These are phyloP conservation scores for Serripes groenlandicus DNA, from an alignment of 2,888 invertebrate genomes.

Conservation along the genomic window DNA sequence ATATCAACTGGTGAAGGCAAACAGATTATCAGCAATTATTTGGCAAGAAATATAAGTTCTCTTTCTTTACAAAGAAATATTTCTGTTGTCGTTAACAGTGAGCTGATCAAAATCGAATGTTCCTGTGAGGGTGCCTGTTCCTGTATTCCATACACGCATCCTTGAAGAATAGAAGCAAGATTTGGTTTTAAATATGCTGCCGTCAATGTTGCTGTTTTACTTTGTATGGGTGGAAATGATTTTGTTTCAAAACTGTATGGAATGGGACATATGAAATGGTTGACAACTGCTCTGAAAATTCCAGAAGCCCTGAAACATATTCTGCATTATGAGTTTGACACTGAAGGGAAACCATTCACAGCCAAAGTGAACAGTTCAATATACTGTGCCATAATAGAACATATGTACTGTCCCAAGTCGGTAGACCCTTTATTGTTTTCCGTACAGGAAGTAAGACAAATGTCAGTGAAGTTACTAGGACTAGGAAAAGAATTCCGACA, in stretches of 20 bases:
- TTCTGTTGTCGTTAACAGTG: neutral
- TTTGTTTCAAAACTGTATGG: constrained; percentile 17
- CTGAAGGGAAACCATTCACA: neutral
- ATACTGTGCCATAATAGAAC: neutral
- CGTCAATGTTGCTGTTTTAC: neutral
- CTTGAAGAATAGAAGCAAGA: neutral
- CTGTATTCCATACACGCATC: neutral
- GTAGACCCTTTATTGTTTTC: neutral
- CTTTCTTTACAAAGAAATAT: neutral
- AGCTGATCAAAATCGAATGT: neutral
- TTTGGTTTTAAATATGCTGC: neutral
- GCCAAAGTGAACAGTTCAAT: neutral
- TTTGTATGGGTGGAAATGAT: constrained; percentile 27
- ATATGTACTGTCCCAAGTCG: neutral
- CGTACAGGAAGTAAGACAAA: neutral
- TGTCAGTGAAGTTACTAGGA: neutral
- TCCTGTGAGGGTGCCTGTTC: neutral
- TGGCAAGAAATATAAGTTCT: constrained; percentile 22
- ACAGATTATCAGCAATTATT: constrained; percentile 33
- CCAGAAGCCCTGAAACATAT: neutral
- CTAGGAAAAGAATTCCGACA: neutral
- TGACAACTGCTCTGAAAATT: neutral
- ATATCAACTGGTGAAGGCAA: constrained; percentile 40
- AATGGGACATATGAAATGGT: neutral
- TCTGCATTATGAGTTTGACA: neutral